phyloP scores from a whole-genome alignment of 2,113 vertebrate species.

The Trematocara macrostoma region DNA sequence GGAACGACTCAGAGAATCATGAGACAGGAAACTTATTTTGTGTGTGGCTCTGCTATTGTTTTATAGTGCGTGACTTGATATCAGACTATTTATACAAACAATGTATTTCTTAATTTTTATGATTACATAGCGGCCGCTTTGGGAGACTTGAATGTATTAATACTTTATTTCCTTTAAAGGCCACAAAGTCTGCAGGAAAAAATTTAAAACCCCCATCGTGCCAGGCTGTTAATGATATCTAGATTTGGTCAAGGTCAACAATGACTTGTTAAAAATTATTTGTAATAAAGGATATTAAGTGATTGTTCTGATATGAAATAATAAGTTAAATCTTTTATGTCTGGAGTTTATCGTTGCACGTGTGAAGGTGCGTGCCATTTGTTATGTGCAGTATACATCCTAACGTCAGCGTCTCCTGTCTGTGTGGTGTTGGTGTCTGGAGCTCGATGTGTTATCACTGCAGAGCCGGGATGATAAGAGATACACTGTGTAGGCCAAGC shows the following conservation, averaged over 20 bases:
- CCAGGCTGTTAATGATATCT: background rate
- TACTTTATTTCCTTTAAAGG: background rate
- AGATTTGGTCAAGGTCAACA: background rate
- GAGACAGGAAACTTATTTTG: background rate
- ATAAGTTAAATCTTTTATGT: background rate
- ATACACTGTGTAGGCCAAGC: background rate
- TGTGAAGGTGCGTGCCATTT: background rate
- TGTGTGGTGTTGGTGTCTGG: background rate
- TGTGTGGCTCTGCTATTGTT: background rate
- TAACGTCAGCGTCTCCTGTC: background rate
- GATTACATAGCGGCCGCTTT: background rate
- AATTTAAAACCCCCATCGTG: background rate
- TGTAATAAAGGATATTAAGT: background rate
- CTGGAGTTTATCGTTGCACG: background rate
- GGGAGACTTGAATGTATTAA: background rate
- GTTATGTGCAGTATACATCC: background rate
- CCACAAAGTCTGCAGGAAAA: background rate
- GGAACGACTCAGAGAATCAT: background rate
- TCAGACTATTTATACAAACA: background rate
- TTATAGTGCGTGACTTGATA: background rate
- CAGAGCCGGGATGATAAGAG: constrained; percentile 11
- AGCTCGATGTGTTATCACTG: background rate
- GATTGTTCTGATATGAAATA: background rate
- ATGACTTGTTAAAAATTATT: background rate
- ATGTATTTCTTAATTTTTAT: background rate